These are phyloP conservation scores for Ailurus styani DNA, from an alignment of 2,113 vertebrate species.

Conservation along the genomic window DNA sequence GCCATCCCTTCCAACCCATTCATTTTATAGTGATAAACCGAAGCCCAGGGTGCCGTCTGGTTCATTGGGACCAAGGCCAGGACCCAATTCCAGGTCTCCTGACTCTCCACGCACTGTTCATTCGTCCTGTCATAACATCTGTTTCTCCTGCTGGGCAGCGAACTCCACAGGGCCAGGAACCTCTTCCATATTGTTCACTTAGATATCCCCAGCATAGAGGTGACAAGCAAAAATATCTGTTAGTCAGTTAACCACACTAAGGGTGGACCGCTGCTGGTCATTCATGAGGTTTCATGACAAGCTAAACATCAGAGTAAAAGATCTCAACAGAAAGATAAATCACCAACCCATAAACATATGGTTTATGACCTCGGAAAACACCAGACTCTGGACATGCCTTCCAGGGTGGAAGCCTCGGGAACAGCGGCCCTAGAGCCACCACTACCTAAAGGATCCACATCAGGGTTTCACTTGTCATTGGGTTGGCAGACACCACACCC, in stretches of 20 bases:
- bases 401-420: background rate
- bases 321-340: background rate
- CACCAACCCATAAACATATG: background rate
- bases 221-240: background rate
- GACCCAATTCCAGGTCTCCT: background rate
- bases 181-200: background rate
- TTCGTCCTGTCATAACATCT: background rate
- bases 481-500: background rate
- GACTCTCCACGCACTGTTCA: background rate
- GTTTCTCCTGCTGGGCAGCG: background rate
- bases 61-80: background rate
- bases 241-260: background rate
- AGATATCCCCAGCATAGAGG: background rate
- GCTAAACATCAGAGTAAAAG: background rate
- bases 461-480: background rate
- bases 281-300: background rate
- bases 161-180: background rate
- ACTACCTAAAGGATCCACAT: background rate
- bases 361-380: background rate
- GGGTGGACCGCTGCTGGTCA: background rate
- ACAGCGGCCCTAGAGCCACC: background rate
- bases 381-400: background rate
- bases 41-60: conserved; percentile 16
- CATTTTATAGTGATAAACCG: background rate
- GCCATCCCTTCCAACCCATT: background rate